Conservation (phyloP, 2,888 invertebrate genomes). For the Drosophila mimica region DNA sequence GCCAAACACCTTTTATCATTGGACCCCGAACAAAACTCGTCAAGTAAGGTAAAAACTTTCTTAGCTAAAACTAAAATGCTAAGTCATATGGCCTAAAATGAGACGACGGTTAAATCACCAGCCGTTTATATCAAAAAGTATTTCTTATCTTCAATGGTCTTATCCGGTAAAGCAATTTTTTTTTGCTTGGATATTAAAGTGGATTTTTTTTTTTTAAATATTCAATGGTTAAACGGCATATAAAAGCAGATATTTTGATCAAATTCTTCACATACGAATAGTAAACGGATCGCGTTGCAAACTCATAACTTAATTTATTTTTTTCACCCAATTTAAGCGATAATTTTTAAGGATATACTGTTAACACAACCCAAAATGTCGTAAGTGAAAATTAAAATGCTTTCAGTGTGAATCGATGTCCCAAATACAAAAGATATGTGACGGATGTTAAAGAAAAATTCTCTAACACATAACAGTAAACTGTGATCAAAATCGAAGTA, state of each 20-base stretch:
- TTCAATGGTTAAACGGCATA: constrained; percentile 9
- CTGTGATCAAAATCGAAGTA: not conserved
- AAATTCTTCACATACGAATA: constrained; percentile 9
- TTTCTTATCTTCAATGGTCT: constrained; percentile 20
- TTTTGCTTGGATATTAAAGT: constrained; percentile 12
- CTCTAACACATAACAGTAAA: not conserved
- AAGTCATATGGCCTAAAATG: constrained; percentile 20
- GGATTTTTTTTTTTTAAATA: constrained; percentile 13
- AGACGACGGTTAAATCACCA: constrained; percentile 3
- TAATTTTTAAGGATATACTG: constrained; percentile 37
- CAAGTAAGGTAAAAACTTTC: constrained; percentile 47
- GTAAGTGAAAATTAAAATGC: constrained; percentile 45
- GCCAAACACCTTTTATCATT: constrained; percentile 47
- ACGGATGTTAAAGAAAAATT: not conserved
- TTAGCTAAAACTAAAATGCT: constrained; percentile 1
- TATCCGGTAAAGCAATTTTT: not conserved
- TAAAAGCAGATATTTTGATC: constrained; percentile 22
- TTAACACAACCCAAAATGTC: constrained; percentile 42
- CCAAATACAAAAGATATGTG: not conserved
- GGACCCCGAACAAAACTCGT: constrained; percentile 40
- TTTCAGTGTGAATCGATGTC: not conserved
- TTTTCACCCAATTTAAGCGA: constrained; percentile 21
- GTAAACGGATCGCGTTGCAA: constrained; percentile 5
- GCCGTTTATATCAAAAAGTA: not conserved
- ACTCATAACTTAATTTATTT: constrained; percentile 3